phyloP scores from a whole-genome alignment of 2,888 invertebrate species.

The Drosophila demipolita region DNA sequence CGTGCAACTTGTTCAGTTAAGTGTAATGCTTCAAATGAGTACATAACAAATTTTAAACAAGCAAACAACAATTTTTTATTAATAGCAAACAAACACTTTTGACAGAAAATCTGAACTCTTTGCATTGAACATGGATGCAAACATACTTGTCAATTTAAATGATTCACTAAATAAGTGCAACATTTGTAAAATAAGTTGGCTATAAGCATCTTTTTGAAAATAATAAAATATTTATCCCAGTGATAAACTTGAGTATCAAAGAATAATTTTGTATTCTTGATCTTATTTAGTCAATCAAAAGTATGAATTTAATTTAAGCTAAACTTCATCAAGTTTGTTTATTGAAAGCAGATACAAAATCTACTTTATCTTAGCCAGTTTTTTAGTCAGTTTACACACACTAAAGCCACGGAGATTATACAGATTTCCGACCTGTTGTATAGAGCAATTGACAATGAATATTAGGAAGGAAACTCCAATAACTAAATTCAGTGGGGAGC shows the following conservation, averaged over 20 bases:
- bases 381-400: not conserved
- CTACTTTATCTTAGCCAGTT: not conserved
- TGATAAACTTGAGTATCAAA: too few species aligned
- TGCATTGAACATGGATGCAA: not conserved
- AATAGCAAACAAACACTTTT: slow-evolving; percentile 49
- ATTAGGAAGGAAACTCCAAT: not conserved
- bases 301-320: not conserved
- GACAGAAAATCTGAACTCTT: not conserved
- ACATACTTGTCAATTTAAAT: not conserved
- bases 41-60: slow-evolving; percentile 47
- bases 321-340: not conserved
- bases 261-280: not conserved
- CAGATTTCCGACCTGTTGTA: not conserved
- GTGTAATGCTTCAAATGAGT: slow-evolving; percentile 34
- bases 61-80: slow-evolving; percentile 57
- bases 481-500: not conserved
- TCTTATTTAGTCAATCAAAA: not conserved
- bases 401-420: not conserved
- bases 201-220: slow-evolving; percentile 6
- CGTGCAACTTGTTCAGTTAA: slow-evolving; percentile 32
- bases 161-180: not conserved
- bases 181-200: slow-evolving; percentile 20
- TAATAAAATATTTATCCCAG: slow-evolving; percentile 2
- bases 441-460: not conserved
- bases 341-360: not conserved